Conservation (phyloP, 2,113 vertebrate genomes). For the Ctenomys sociabilis region DNA sequence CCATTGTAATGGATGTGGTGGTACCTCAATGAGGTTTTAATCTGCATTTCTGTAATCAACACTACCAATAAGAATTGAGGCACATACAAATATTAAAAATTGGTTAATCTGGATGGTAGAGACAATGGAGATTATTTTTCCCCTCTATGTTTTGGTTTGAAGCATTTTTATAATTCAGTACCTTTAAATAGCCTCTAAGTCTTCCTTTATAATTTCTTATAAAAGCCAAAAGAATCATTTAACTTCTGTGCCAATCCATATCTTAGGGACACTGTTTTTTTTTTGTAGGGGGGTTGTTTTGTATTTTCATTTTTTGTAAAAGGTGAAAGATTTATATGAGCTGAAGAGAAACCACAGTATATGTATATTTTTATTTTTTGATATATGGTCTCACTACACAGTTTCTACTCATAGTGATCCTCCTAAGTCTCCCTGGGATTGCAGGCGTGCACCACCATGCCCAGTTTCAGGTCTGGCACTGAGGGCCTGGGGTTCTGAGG, state of each 20-base stretch:
- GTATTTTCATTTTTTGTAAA: no score
- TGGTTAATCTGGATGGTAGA: neutral
- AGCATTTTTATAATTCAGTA: slow-evolving; percentile 18
- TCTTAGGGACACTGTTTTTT: neutral
- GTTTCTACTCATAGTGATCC: no score
- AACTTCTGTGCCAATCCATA: neutral
- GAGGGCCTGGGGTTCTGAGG: no score
- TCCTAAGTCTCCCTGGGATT: no score
- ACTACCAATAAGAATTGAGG: neutral
- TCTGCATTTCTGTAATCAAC: neutral
- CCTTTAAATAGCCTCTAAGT: neutral
- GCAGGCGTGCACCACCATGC: no score
- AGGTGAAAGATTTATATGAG: no score
- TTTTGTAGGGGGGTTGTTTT: no score
- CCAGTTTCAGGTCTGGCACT: no score
- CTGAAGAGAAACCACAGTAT: no score
- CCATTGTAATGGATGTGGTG: neutral
- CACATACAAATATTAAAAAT: neutral
- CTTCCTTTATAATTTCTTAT: slow-evolving; percentile 27
- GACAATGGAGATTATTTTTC: neutral
- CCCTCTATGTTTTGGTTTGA: neutral
- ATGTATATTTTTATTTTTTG: no score
- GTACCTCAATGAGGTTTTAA: neutral
- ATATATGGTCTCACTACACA: no score
- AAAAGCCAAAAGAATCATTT: slow-evolving; percentile 24